These are phyloP conservation scores for Neotoma lepida DNA, from an alignment of 2,113 vertebrate genomes.

Conservation along the genomic window DNA sequence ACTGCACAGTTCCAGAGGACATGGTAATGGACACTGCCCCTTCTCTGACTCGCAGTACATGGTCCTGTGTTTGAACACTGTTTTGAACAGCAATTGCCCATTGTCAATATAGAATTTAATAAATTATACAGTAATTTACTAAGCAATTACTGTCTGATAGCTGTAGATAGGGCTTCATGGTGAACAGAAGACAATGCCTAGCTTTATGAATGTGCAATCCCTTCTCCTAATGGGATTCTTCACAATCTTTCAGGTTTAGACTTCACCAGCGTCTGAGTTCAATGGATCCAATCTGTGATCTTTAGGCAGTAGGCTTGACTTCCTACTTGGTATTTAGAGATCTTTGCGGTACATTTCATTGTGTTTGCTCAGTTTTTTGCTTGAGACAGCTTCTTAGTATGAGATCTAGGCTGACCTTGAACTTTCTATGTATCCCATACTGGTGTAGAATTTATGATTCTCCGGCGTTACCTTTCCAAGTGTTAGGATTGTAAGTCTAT, in stretches of 20 bases:
- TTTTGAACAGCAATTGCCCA: background rate
- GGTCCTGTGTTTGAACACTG: background rate
- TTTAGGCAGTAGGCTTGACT: background rate
- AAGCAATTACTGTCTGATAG: background rate
- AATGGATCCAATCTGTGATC: background rate
- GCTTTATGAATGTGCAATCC: background rate
- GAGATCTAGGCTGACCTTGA: background rate
- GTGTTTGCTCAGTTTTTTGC: background rate
- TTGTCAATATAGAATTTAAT: background rate
- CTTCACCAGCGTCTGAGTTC: background rate
- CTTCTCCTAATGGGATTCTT: background rate
- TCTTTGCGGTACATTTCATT: background rate
- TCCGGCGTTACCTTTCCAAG: background rate
- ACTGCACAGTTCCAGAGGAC: background rate
- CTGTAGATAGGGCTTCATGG: background rate
- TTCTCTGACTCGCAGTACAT: background rate
- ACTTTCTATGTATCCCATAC: background rate
- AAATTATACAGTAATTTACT: background rate
- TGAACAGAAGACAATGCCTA: background rate
- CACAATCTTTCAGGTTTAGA: background rate
- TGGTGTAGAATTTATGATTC: background rate
- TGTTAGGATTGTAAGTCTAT: background rate
- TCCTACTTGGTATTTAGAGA: background rate
- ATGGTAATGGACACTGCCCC: background rate
- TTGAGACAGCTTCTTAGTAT: background rate